These are phyloP conservation scores for Drosophila busckii DNA, from an alignment of 1,140 invertebrate species.

Conservation along the genomic window DNA sequence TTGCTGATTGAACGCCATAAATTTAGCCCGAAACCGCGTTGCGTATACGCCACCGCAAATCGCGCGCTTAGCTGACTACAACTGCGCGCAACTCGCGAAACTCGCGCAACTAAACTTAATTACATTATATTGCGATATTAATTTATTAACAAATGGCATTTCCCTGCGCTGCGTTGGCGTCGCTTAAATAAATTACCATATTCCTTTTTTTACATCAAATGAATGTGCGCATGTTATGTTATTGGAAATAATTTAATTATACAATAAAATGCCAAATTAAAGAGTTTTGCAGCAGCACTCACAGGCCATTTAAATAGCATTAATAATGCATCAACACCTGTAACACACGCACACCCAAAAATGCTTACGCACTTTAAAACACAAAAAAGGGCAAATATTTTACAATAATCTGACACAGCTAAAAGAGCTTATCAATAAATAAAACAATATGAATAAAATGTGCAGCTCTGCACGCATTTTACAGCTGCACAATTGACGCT, in stretches of 20 bases:
- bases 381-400: too few species aligned
- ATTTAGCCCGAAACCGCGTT: too few species aligned
- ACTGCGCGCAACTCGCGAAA: too few species aligned
- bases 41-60: too few species aligned
- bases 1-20: constrained; percentile 11
- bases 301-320: constrained; percentile 65
- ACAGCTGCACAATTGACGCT: too few species aligned
- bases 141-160: constrained; percentile 60
- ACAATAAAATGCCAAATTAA: constrained; percentile 71
- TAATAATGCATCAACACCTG: constrained; percentile 73
- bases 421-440: too few species aligned
- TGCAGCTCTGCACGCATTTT: too few species aligned
- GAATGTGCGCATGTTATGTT: constrained; percentile 36
- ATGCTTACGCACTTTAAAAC: constrained; percentile 21
- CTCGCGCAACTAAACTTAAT: constrained; percentile 46
- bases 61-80: too few species aligned
- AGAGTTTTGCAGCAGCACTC: constrained; percentile 47
- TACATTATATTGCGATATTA: constrained; percentile 45
- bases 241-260: constrained; percentile 65
- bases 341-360: constrained; percentile 36
- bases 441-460: too few species aligned
- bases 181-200: constrained; percentile 70
- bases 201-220: constrained; percentile 51
- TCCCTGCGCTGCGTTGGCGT: constrained; percentile 5
- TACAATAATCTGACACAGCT: too few species aligned